Conservation (phyloP, 2,113 vertebrate species). For the Melospiza georgiana region DNA sequence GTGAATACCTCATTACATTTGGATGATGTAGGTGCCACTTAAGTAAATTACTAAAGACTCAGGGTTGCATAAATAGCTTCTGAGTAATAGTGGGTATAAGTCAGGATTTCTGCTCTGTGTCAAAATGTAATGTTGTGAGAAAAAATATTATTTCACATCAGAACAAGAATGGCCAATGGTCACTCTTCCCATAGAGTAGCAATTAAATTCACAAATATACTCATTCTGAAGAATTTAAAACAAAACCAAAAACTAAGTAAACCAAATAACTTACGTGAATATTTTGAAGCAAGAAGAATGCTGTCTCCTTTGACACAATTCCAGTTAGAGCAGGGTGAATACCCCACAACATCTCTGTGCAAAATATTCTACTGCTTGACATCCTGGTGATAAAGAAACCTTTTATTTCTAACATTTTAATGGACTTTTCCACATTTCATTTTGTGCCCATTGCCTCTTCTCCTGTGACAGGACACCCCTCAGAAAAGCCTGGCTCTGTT, state of each 20-base stretch:
- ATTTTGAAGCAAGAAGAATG: not conserved
- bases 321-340: not conserved
- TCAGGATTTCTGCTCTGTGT: not conserved
- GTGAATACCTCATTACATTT: not conserved
- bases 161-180: not conserved
- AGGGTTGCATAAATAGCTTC: not conserved
- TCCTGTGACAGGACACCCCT: not conserved
- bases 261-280: accelerated
- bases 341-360: not conserved
- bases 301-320: not conserved
- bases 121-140: not conserved
- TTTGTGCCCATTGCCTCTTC: not conserved
- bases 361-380: not conserved
- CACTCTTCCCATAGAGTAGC: not conserved
- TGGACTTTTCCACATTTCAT: not conserved
- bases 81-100: not conserved
- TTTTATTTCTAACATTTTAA: not conserved
- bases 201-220: not conserved
- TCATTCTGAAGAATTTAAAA: not conserved
- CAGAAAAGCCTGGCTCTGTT: not conserved
- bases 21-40: not conserved
- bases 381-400: not conserved
- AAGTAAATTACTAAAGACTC: not conserved
- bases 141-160: not conserved
- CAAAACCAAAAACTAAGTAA: not conserved